Conservation (phyloP, 1,140 invertebrate species). For the Euwallacea similis region DNA sequence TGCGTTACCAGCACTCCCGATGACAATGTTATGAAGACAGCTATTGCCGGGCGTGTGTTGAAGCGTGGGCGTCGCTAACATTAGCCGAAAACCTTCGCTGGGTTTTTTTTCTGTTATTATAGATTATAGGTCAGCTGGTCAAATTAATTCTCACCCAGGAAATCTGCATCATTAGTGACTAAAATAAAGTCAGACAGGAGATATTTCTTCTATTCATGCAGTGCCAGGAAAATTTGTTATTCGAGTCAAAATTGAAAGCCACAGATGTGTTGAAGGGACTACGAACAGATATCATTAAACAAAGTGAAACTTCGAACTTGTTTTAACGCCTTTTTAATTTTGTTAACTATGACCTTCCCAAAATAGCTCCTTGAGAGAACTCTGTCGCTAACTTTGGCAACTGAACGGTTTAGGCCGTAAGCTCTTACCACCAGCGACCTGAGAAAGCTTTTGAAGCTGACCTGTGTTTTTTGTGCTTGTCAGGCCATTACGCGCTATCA, state of each 20-base stretch:
- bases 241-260: too few relatives aligned
- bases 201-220: too few relatives aligned
- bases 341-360: slow-evolving; percentile 20
- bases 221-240: too few relatives aligned
- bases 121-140: too few relatives aligned
- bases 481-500: too few relatives aligned
- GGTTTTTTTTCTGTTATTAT: too few relatives aligned
- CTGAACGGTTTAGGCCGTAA: slow-evolving; percentile 6
- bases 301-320: background rate
- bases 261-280: too few relatives aligned
- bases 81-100: background rate
- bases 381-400: slow-evolving; percentile 12
- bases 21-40: background rate
- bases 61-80: background rate
- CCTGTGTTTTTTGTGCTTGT: background rate
- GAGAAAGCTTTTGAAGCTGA: background rate
- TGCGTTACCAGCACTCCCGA: background rate
- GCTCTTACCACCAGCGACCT: slow-evolving; percentile 3
- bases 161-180: too few relatives aligned
- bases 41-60: too few relatives aligned
- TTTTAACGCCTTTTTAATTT: slow-evolving; percentile 15
- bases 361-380: slow-evolving; percentile 18
- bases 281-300: background rate
- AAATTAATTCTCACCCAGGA: too few relatives aligned
- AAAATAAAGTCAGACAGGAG: too few relatives aligned